Conservation (phyloP, 2,797 vertebrate species). For the Rhinoraja longicauda region DNA sequence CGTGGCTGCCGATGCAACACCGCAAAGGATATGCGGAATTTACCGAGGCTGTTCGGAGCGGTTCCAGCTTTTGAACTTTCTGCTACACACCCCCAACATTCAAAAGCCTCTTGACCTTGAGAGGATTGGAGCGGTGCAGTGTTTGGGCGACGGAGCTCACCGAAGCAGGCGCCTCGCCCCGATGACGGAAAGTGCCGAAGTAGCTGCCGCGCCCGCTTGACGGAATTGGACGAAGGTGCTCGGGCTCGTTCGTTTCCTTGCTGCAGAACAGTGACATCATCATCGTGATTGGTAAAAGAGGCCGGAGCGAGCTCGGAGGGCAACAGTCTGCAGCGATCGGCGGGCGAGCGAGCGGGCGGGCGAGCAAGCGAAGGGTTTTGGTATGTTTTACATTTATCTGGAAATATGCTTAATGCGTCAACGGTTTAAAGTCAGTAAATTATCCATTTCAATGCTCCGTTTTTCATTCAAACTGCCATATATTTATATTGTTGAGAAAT, state of each 20-base stretch:
- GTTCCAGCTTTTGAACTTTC: no score
- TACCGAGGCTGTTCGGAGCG: no score
- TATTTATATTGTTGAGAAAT: background rate
- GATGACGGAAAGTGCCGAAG: background rate
- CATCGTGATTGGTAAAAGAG: slow-evolving; percentile 37
- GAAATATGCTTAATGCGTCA: background rate
- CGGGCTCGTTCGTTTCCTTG: slow-evolving; percentile 36
- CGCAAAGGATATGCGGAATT: no score
- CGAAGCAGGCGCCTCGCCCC: background rate
- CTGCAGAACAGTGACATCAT: slow-evolving; percentile 43
- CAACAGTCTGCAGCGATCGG: slow-evolving; percentile 3
- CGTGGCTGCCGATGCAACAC: no score
- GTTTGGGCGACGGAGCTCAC: background rate
- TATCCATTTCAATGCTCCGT: background rate
- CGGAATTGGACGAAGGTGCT: background rate
- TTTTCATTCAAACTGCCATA: background rate
- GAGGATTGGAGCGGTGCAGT: background rate
- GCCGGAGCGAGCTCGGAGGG: background rate
- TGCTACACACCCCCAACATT: no score
- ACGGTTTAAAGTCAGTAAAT: background rate
- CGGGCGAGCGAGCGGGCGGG: background rate
- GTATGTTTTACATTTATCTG: background rate
- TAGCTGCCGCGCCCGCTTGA: background rate
- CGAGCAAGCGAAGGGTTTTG: background rate
- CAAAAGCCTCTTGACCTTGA: no score